These are phyloP conservation scores for Drosophila sp. DNA, from an alignment of 1,140 invertebrate species.

Conservation along the genomic window DNA sequence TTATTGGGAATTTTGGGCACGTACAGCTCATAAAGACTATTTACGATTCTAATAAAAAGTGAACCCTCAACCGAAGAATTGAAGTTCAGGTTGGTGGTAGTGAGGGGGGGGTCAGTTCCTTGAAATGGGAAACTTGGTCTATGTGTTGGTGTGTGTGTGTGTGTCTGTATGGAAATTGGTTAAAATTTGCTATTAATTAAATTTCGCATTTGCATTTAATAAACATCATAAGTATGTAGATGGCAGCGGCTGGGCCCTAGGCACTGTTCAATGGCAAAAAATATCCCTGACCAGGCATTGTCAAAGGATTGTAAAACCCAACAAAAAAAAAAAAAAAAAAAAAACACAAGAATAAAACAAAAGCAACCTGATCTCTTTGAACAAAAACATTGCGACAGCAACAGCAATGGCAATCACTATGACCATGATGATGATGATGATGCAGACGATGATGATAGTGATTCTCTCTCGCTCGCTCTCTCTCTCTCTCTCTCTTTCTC, in stretches of 20 bases:
- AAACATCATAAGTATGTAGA: constrained; percentile 45
- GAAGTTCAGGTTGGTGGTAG: constrained; percentile 20
- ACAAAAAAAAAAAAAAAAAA: neutral
- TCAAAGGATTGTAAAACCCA: constrained; percentile 27
- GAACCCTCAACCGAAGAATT: constrained; percentile 44
- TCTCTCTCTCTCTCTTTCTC: constrained; percentile 5
- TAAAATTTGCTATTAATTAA: constrained; percentile 80
- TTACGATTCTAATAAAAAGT: constrained; percentile 81
- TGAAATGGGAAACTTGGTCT: neutral
- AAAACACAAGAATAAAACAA: constrained; percentile 2
- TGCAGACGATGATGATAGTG: constrained; percentile 5
- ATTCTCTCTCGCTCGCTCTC: neutral
- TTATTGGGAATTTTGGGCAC: constrained; percentile 80
- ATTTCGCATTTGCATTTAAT: constrained; percentile 76
- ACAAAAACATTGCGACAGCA: constrained; percentile 23
- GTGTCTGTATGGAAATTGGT: constrained; percentile 64
- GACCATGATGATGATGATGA: constrained; percentile 2
- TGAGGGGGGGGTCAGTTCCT: constrained; percentile 12
- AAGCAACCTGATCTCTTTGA: constrained; percentile 32
- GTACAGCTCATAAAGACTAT: constrained; percentile 81
- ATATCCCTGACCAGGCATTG: constrained; percentile 54
- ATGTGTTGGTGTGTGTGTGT: constrained; percentile 14
- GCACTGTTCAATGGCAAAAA: constrained; percentile 2
- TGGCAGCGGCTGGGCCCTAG: neutral
- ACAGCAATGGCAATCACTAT: neutral